Evolutionary conservation across 30 jellyfish, hydroid and myxozoan genomes (phyloP), one percentile per base, ranked within the genome.

Genomic region (Catostylus mosaicus): DNA sequence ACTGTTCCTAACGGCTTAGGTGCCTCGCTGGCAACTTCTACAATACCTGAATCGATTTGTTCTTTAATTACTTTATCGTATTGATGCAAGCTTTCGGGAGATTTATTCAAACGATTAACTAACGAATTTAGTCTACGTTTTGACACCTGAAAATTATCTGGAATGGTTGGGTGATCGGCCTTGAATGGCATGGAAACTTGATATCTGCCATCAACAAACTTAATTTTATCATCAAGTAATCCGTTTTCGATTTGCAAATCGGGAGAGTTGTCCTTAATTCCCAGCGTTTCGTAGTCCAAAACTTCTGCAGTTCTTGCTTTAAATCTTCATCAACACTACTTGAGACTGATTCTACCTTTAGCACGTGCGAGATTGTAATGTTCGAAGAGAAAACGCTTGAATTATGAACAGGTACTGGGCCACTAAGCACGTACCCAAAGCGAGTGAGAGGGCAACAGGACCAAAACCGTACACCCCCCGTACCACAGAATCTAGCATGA

Each of bases 271-370:
- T 65, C 64, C 30, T 45, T 46, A 27, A 67, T 81, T 29, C 91
- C 90, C 31, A 81, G 8, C n/a, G 91, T 38, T 30, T 81, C 88
- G 22, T 26, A 68, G 32, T 57, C 91, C 91, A 81, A 48, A 78
- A 78, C 35, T 14, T 76, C 3, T 76, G 45, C 31, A 30, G 43
- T 60, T 50, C 61, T 30, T 56, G 23, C 63, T 22, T 54, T 2
- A 20, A 54, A 22, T 31, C 33, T 31, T 63, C 20, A 2, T 72
- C 16, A 1, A 7, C 48, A 3, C 24, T n/a, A 16, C 6, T 30
- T 1, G 19, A 19, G 48, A 30, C 23, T 5, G 76, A 47, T 7
- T 50, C 52, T 0, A n/a, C 50, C 45, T 40, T 73, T 46, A 50
- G 7, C 34, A 50, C 52, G 45, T 73, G 48, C 24, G 73, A 19